Percentiles rank a stretch among this genome's conserved stretches.
Evolutionary conservation across 2,113 vertebrate species (phyloP).

Genomic region (Cinclus mexicanus): DNA sequence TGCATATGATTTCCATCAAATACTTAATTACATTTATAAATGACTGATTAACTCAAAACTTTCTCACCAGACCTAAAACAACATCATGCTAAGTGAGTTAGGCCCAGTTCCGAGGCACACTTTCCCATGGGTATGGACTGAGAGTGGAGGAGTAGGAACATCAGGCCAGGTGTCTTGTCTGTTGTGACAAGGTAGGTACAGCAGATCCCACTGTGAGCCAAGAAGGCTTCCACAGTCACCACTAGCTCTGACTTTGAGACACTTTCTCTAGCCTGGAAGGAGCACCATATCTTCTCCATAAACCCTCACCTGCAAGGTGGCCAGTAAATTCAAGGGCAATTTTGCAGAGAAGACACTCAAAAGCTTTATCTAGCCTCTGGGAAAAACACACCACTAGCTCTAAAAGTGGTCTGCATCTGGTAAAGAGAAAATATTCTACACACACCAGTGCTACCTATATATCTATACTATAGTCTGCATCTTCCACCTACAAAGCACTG

Average conservation of each 20-base stretch:
- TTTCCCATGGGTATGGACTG: neutral
- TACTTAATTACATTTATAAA: neutral
- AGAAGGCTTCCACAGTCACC: neutral
- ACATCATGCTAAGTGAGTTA: neutral
- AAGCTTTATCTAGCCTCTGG: neutral
- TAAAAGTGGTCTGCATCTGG: neutral
- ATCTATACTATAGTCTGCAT: neutral
- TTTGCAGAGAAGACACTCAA: neutral
- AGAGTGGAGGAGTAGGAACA: neutral
- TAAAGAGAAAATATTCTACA: neutral
- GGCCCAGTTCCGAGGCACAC: neutral
- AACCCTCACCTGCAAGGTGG: neutral
- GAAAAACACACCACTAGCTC: neutral
- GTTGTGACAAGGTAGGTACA: neutral
- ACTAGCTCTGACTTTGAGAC: neutral
- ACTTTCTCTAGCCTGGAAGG: neutral
- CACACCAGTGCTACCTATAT: rapidly evolving
- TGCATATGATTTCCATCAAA: neutral
- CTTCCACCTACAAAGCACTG: neutral
- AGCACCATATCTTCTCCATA: neutral
- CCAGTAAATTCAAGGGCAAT: neutral
- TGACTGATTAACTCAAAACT: neutral
- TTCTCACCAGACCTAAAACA: neutral
- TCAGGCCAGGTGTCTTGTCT: neutral
- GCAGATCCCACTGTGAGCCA: neutral